A percentile compares a stretch with the other conserved stretches of the same genome.
These are phyloP conservation scores for Odocoileus virginianus DNA, from an alignment of 2,113 vertebrate species.

Conservation along the genomic window DNA sequence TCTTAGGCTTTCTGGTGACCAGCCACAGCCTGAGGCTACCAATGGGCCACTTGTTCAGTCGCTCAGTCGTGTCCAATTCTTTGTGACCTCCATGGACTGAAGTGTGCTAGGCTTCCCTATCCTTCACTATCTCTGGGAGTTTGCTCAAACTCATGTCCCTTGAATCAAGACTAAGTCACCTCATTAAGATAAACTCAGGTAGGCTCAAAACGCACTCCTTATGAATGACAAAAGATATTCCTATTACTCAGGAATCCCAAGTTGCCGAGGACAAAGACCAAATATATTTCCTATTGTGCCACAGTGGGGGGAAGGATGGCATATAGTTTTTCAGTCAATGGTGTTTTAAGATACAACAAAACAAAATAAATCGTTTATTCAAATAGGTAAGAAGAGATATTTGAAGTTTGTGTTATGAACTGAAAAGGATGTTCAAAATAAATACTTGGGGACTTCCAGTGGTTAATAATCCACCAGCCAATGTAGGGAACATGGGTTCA, in stretches of 20 bases:
- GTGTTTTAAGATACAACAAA: background rate
- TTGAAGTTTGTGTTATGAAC: background rate
- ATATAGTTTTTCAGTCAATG: background rate
- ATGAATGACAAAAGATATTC: background rate
- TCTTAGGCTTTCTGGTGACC: background rate
- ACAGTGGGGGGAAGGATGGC: background rate
- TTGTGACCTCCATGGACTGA: background rate
- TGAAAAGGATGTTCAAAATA: background rate
- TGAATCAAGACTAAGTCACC: background rate
- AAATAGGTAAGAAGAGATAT: background rate
- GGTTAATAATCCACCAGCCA: background rate
- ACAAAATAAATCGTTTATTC: background rate
- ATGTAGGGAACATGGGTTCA: background rate
- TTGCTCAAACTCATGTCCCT: background rate
- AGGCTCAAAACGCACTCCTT: background rate
- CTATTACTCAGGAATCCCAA: background rate
- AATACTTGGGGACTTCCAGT: background rate
- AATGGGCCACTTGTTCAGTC: background rate
- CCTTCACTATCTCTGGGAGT: background rate
- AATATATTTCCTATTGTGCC: background rate
- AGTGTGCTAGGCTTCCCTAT: background rate
- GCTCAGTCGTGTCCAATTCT: rapidly evolving
- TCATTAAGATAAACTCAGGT: background rate
- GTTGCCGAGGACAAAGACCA: background rate
- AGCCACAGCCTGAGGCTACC: background rate